Base-by-base conservation (phyloP, 92 coral and sea anemone species). In the Plumapathes pennacea region DNA sequence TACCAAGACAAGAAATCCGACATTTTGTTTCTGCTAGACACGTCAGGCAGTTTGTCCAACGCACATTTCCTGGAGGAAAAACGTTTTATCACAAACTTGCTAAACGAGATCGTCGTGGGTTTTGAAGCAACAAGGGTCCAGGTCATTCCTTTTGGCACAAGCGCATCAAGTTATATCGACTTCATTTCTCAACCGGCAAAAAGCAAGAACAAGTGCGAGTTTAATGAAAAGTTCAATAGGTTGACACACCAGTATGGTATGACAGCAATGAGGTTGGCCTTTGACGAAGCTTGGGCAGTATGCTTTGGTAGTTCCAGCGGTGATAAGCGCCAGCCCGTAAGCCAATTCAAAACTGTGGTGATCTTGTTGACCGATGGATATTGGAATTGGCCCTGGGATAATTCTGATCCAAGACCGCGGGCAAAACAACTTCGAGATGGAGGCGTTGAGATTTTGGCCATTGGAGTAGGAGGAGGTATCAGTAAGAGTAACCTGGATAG, bases 71-170 rank as follows among this genome's bases (percentile, higher is more conserved):
- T 14, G 2, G 59, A 69, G 25, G 96, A 87, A 22, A 87, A 82
- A 34, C 56, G 59, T 38, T 87, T 87, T 25, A 32, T 87, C 38
- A 63, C 32, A 4, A 87, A 87, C 31, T 44, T 87, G 54, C 54
- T 87, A 59, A 83, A 67, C 55, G 63, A 54, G 52, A 72, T 87
- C 0, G 60, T 77, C 10, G 96, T 87, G 6, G 78, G 79, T 17
- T 64, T 51, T 7, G 83, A 87, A 30, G 89, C 86, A 0, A 87
- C 89, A 7, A 32, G 96, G 7, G 86, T 87, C 0, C 89, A 87
- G 41, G 80, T 87, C 10, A 82, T 87, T 24, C 89, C 96, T 8
- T 87, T 87, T 53, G 65, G 75, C 23, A 1, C 5, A 0, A 0
- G 38, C 0, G 89, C 89, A 13, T n/a, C 24, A 22, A 56, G 58